A percentile compares a stretch with the other conserved stretches of the same genome.
Evolutionary conservation across 2,797 vertebrate genomes (phyloP).

Genomic region (Mormyrus hasselquistii): DNA sequence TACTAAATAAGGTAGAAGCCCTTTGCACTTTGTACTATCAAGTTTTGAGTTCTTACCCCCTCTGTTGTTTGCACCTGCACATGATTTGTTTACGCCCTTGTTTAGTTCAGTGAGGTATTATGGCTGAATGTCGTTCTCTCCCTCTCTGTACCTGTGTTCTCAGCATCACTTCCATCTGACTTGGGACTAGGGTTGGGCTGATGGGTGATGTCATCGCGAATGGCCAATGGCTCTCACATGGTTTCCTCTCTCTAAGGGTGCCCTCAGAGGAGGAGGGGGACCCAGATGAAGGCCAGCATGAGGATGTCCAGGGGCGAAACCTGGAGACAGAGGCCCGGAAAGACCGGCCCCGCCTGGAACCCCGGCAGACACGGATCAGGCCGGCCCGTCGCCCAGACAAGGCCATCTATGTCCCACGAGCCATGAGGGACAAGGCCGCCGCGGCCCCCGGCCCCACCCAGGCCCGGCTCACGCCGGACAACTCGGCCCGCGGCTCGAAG

Average conservation of each 20-base stretch:
- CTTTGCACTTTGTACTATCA: neutral
- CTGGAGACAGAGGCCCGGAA: constrained; percentile 24
- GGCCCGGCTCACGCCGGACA: neutral
- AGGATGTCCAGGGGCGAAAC: constrained; percentile 29
- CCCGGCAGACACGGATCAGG: constrained; percentile 36
- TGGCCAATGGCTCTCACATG: neutral
- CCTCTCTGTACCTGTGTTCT: neutral
- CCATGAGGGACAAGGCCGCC: constrained; percentile 48
- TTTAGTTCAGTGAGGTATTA: neutral
- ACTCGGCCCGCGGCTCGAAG: constrained; percentile 24
- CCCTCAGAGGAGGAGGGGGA: constrained; percentile 47
- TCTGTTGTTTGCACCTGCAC: neutral
- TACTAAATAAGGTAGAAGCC: neutral
- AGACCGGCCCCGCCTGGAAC: constrained; percentile 16
- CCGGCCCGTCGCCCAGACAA: constrained; percentile 64
- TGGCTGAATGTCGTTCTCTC: neutral
- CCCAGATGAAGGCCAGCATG: constrained; percentile 32
- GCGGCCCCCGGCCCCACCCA: constrained; percentile 21
- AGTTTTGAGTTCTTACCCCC: neutral
- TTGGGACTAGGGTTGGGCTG: neutral
- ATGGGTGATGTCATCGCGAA: too few relatives aligned
- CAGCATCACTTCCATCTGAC: neutral
- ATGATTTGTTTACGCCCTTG: neutral
- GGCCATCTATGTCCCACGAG: constrained; percentile 68
- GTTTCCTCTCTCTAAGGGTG: constrained; percentile 31